phyloP scores from a whole-genome alignment of 2,797 vertebrate genomes.

The Myotis myotis region DNA sequence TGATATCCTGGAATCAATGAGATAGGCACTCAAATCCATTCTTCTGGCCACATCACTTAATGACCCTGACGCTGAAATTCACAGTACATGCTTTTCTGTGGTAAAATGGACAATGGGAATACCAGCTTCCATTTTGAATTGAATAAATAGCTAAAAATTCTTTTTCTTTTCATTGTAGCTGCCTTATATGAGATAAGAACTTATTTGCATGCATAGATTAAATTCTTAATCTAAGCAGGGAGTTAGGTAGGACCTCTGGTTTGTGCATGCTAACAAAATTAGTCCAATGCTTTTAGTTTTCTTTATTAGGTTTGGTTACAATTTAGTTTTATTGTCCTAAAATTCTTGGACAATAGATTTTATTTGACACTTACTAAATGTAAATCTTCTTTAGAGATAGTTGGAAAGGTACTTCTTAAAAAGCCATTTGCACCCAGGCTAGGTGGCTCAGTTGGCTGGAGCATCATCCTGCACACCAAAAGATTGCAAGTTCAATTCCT shows the following conservation, averaged over 20 bases:
- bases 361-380: not conserved
- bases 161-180: not conserved
- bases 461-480: not conserved
- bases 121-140: not conserved
- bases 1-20: not conserved
- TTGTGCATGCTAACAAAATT: not conserved
- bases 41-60: not conserved
- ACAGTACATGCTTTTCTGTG: not conserved
- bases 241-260: not conserved
- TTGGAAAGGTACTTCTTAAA: not conserved
- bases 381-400: not conserved
- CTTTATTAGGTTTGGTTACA: constrained; percentile 13
- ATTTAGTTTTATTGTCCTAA: not conserved
- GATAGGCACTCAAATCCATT: not conserved
- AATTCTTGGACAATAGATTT: not conserved
- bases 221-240: not conserved
- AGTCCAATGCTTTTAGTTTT: not conserved
- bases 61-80: not conserved
- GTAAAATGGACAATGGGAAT: not conserved
- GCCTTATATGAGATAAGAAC: not conserved
- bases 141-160: constrained; percentile 2
- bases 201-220: constrained; percentile 14
- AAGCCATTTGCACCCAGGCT: not conserved
- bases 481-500: not conserved
- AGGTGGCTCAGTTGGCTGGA: not conserved